Evolutionary conservation across 2,797 vertebrate species (phyloP).

Genomic region (Natrix natrix): DNA sequence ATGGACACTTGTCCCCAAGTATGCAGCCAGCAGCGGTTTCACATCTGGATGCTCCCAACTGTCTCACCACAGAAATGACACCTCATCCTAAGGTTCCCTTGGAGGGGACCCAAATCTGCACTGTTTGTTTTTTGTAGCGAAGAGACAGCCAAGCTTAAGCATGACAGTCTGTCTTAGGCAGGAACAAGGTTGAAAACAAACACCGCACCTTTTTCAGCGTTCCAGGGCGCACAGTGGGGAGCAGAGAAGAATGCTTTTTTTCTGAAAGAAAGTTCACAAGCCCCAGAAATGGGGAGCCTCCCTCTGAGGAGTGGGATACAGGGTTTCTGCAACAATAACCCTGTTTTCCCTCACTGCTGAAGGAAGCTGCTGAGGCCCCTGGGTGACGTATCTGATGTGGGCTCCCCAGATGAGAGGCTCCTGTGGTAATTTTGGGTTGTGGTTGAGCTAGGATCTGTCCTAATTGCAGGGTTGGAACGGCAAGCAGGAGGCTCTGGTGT

Average conservation of each 20-base stretch:
- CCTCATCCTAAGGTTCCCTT: conserved; percentile 39
- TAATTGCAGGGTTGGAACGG: conserved; percentile 39
- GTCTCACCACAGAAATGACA: conserved; percentile 59
- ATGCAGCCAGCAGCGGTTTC: conserved; percentile 47
- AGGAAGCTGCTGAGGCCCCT: conserved; percentile 27
- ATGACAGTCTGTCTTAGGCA: not conserved
- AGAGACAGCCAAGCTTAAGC: conserved; percentile 4
- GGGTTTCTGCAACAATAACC: not conserved
- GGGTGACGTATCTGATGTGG: conserved; percentile 36
- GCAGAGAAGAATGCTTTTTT: not conserved
- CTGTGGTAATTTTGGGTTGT: conserved; percentile 39
- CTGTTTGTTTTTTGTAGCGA: conserved; percentile 13
- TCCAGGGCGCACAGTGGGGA: not conserved
- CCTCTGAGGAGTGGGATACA: not conserved
- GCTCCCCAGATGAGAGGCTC: conserved; percentile 44
- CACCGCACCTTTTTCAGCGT: not conserved
- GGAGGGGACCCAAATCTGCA: conserved; percentile 4
- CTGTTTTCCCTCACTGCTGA: not conserved
- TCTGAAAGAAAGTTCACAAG: not conserved
- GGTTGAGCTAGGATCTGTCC: conserved; percentile 42
- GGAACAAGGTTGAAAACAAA: not conserved
- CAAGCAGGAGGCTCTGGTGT: conserved; percentile 35
- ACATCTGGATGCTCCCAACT: conserved; percentile 58
- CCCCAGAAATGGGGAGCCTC: not conserved
- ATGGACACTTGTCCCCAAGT: conserved; percentile 44